Conservation (phyloP, 2,888 invertebrate genomes). For the Galerucella calmariensis region DNA sequence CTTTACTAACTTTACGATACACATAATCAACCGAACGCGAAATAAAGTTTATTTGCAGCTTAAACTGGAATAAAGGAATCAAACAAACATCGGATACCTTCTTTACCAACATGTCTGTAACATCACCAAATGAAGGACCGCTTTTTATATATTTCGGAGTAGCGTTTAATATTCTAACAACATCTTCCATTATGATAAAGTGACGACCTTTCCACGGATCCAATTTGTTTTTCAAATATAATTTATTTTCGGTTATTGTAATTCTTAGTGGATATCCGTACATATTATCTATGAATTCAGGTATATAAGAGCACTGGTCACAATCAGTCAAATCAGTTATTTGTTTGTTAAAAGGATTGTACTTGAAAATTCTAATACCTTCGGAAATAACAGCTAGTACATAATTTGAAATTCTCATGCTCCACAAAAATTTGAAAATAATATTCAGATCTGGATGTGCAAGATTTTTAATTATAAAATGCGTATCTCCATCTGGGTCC, state of each 20-base stretch:
- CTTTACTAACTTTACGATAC: constrained; percentile 15
- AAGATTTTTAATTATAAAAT: neutral
- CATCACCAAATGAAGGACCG: neutral
- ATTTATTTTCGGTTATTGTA: neutral
- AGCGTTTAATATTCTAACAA: constrained; percentile 21
- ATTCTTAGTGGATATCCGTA: constrained; percentile 15
- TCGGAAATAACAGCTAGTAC: constrained; percentile 5
- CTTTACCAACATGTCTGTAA: neutral
- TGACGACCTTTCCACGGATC: neutral
- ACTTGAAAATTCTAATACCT: constrained; percentile 8
- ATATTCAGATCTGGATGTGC: neutral
- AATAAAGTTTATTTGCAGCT: neutral
- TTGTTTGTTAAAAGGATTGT: constrained; percentile 18
- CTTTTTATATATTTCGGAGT: constrained; percentile 6
- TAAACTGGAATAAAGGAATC: constrained; percentile 13
- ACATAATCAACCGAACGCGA: constrained; percentile 7
- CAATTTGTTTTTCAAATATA: neutral
- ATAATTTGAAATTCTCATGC: neutral
- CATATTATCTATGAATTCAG: constrained; percentile 14
- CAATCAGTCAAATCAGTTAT: constrained; percentile 9
- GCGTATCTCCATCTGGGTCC: constrained; percentile 2
- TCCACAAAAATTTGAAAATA: constrained; percentile 9
- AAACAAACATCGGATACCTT: constrained; percentile 8
- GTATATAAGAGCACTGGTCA: neutral
- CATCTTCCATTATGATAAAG: neutral